phyloP scores from a whole-genome alignment of 2,888 invertebrate genomes.

The Liposcelis brunnea region DNA sequence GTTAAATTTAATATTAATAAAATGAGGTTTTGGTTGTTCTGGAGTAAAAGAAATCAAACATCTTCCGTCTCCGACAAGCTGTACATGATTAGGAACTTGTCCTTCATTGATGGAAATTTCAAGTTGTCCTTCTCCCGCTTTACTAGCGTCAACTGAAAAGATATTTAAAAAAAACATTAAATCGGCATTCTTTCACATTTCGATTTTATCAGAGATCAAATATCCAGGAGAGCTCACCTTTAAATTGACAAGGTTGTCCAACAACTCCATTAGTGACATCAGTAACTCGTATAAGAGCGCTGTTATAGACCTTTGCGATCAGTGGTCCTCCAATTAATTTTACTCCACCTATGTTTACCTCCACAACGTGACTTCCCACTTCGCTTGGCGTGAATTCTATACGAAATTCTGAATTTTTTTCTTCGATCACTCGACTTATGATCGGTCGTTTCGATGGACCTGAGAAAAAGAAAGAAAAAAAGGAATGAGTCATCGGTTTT shows the following conservation, averaged over 20 bases:
- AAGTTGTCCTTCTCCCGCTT: conserved; percentile 96
- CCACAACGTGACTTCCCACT: conserved; percentile 88
- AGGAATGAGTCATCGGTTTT: background rate
- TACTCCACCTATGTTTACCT: conserved; percentile 76
- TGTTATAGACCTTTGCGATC: conserved; percentile 87
- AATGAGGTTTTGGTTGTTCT: conserved; percentile 74
- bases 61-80: conserved; percentile 85
- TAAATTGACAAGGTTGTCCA: conserved; percentile 91
- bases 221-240: too few species aligned
- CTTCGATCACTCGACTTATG: conserved; percentile 63
- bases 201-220: conserved; percentile 14
- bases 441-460: conserved; percentile 74
- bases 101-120: conserved; percentile 99
- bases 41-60: conserved; percentile 91
- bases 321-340: conserved; percentile 80
- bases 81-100: conserved; percentile 94
- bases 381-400: conserved; percentile 86
- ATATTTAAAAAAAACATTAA: conserved; percentile 13
- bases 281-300: conserved; percentile 82
- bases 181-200: too few species aligned
- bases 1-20: conserved; percentile 91
- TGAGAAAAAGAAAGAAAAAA: conserved; percentile 16
- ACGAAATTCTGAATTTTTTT: conserved; percentile 61
- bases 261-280: conserved; percentile 87
- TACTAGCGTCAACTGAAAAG: conserved; percentile 83